A percentile compares a stretch with the other conserved stretches of the same genome.
These are phyloP conservation scores for Nyctibius bracteatus DNA, from an alignment of 2,113 vertebrate genomes.

Conservation along the genomic window DNA sequence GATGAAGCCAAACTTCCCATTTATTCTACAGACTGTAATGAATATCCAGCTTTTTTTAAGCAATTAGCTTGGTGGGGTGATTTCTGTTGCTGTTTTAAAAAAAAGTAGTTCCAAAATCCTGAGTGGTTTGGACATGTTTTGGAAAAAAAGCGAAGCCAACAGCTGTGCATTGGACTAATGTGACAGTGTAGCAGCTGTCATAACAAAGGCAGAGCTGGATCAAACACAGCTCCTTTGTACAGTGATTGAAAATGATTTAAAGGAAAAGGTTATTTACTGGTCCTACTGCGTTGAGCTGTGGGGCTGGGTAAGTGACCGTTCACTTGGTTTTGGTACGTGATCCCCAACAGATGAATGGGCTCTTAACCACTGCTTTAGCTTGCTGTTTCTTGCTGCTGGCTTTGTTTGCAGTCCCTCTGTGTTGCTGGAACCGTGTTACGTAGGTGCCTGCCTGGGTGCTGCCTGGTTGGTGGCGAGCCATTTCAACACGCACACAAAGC, in stretches of 20 bases:
- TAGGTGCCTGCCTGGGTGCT: neutral
- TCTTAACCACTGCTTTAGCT: neutral
- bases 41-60: neutral
- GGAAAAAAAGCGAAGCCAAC: neutral
- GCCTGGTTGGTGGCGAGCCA: neutral
- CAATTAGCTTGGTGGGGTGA: neutral
- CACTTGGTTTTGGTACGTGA: neutral
- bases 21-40: neutral
- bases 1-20: neutral
- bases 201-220: slow-evolving; percentile 19
- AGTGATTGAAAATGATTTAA: neutral
- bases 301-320: neutral
- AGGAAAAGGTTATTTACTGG: neutral
- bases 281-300: neutral
- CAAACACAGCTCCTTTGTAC: neutral
- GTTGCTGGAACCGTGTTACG: fast-evolving
- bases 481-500: neutral
- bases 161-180: neutral
- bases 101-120: neutral
- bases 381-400: neutral
- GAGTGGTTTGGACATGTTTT: neutral
- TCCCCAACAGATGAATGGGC: neutral
- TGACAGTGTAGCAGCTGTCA: slow-evolving; percentile 21
- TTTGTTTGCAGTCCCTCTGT: neutral
- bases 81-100: neutral